Evolutionary conservation across 2,113 vertebrate genomes (phyloP).

Genomic region (Bostrychus sinensis): DNA sequence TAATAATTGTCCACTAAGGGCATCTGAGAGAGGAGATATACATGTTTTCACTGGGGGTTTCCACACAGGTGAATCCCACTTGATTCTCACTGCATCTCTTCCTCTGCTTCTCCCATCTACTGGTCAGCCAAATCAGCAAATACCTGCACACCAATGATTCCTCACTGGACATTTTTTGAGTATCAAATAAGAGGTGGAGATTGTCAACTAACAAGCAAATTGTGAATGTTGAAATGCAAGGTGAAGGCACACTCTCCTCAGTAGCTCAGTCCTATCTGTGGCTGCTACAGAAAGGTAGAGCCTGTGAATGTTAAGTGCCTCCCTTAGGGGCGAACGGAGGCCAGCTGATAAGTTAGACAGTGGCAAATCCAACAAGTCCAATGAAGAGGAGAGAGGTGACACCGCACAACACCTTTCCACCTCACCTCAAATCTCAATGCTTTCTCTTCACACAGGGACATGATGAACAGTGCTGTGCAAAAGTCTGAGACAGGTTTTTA

Average conservation of each 20-base stretch:
- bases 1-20: conserved; percentile 17
- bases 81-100: conserved; percentile 47
- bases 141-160: conserved; percentile 77
- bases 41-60: conserved; percentile 49
- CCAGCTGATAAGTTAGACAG: conserved; percentile 75
- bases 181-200: conserved; percentile 77
- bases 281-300: conserved; percentile 67
- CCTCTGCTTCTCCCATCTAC: conserved; percentile 68
- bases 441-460: conserved; percentile 17
- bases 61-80: conserved; percentile 37
- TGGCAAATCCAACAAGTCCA: conserved; percentile 75
- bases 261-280: conserved; percentile 79
- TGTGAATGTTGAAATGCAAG: conserved; percentile 27
- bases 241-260: conserved; percentile 51
- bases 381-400: conserved; percentile 55
- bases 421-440: conserved; percentile 43
- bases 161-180: conserved; percentile 80
- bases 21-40: conserved; percentile 30
- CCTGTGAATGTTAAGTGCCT: conserved; percentile 77
- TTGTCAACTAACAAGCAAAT: conserved; percentile 16
- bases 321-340: conserved; percentile 67
- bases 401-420: conserved; percentile 57
- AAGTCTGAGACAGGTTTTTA: no score
- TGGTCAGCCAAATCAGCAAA: conserved; percentile 80
- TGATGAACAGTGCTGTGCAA: neutral